Conservation (phyloP, 2,888 invertebrate genomes). For the Hydroisotoma schaefferi region DNA sequence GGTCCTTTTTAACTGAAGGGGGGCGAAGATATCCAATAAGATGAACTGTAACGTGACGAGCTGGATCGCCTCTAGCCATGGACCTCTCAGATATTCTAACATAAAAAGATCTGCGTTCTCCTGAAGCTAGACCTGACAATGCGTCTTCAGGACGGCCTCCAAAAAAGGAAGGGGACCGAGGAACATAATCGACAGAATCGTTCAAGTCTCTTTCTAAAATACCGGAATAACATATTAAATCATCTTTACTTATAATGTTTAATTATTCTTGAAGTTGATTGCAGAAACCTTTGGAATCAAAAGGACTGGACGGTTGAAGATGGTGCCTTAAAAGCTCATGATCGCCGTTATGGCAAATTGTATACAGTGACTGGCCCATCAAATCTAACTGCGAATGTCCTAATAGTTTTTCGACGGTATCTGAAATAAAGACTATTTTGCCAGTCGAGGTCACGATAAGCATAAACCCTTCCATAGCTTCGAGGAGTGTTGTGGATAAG, state of each 20-base stretch:
- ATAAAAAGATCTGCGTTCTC: constrained; percentile 55
- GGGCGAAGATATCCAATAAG: constrained; percentile 62
- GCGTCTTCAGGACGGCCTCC: constrained; percentile 48
- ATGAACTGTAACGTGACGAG: constrained; percentile 67
- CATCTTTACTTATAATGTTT: not conserved
- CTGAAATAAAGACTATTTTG: constrained; percentile 79
- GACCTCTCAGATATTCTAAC: constrained; percentile 59
- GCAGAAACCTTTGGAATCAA: constrained; percentile 42
- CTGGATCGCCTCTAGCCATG: constrained; percentile 68
- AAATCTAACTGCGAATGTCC: constrained; percentile 84
- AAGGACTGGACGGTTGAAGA: constrained; percentile 46
- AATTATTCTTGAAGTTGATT: not conserved
- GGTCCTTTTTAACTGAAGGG: constrained; percentile 44
- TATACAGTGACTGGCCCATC: constrained; percentile 74
- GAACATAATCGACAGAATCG: constrained; percentile 43
- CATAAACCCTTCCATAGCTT: constrained; percentile 69
- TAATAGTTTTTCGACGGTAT: constrained; percentile 75
- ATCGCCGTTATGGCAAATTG: constrained; percentile 76
- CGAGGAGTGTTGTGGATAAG: constrained; percentile 50
- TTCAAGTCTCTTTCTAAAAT: constrained; percentile 27
- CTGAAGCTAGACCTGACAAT: constrained; percentile 48
- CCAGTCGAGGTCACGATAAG: constrained; percentile 74
- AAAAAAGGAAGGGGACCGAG: constrained; percentile 49
- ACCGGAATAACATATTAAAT: not conserved
- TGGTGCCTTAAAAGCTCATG: constrained; percentile 56